Percentiles rank a stretch among this genome's conserved stretches.
Conservation (phyloP, 2,113 vertebrate genomes). For the Eptesicus fuscus region DNA sequence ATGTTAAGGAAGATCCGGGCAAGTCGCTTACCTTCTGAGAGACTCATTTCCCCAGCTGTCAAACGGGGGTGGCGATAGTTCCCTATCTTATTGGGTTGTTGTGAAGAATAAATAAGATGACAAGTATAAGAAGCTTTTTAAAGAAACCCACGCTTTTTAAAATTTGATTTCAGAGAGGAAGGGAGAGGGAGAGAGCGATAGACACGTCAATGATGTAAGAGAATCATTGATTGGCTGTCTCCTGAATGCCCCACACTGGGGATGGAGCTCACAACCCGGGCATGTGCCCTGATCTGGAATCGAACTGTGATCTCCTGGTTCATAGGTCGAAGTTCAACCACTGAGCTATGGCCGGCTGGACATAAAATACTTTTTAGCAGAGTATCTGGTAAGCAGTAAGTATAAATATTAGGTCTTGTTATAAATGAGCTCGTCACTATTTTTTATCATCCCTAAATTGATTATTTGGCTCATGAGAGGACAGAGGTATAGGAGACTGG, state of each 20-base stretch:
- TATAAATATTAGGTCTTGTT: background rate
- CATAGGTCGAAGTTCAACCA: no score
- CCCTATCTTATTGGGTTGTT: background rate
- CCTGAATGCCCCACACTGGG: no score
- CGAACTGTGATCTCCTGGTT: no score
- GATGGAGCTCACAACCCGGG: no score
- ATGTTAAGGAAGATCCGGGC: background rate
- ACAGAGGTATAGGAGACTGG: background rate
- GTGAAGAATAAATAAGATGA: background rate
- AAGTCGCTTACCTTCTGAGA: background rate
- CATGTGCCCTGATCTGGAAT: no score
- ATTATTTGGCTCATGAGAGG: background rate
- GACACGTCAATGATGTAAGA: no score
- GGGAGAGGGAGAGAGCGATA: no score
- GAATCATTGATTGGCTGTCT: no score
- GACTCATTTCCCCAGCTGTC: background rate
- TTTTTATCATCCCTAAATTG: background rate
- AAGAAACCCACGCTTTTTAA: no score
- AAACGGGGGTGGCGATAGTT: background rate
- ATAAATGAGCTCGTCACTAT: background rate
- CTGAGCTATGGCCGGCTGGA: no score
- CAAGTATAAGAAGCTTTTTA: background rate
- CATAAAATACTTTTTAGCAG: background rate
- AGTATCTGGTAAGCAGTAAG: background rate
- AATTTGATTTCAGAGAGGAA: no score